A percentile compares a stretch with the other conserved stretches of the same genome.
These are phyloP conservation scores for Thaumetopoea pityocampa DNA, from an alignment of 1,140 invertebrate species.

Conservation along the genomic window DNA sequence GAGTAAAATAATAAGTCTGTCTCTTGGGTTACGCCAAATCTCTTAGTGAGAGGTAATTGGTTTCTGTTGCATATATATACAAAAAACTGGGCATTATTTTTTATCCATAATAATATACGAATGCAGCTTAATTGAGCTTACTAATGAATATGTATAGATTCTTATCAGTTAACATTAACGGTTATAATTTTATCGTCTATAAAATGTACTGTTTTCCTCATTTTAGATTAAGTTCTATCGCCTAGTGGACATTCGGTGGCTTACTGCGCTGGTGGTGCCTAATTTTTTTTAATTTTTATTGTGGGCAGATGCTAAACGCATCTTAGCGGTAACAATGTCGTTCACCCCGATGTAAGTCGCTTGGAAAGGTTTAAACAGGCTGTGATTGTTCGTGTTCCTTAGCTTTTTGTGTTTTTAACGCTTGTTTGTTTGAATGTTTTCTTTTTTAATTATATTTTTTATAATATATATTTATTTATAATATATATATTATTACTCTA, in stretches of 20 bases:
- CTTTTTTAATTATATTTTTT: too few relatives aligned
- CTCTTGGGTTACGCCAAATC: too few relatives aligned
- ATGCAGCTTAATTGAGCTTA: too few relatives aligned
- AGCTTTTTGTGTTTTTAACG: constrained; percentile 5
- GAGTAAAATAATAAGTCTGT: too few relatives aligned
- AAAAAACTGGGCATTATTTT: too few relatives aligned
- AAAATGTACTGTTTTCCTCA: constrained; percentile 25
- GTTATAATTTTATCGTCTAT: constrained; percentile 10
- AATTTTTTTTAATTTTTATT: constrained; percentile 16
- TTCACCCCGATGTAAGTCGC: constrained; percentile 67
- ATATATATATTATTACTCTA: too few relatives aligned
- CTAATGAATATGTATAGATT: constrained; percentile 3
- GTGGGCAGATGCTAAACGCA: constrained; percentile 23
- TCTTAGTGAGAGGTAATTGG: too few relatives aligned
- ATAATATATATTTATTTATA: too few relatives aligned
- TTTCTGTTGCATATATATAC: too few relatives aligned
- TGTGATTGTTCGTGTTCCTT: constrained; percentile 10
- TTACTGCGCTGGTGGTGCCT: constrained; percentile 30
- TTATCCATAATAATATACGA: too few relatives aligned
- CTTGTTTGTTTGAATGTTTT: neutral
- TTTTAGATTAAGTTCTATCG: constrained; percentile 40
- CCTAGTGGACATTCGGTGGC: constrained; percentile 31
- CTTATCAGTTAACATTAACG: constrained; percentile 9
- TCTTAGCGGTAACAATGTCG: constrained; percentile 43
- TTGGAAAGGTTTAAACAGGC: constrained; percentile 27